Evolutionary conservation across 2,888 invertebrate species (phyloP), one percentile per base, ranked within the genome.

Genomic region (Nowickia ferox): DNA sequence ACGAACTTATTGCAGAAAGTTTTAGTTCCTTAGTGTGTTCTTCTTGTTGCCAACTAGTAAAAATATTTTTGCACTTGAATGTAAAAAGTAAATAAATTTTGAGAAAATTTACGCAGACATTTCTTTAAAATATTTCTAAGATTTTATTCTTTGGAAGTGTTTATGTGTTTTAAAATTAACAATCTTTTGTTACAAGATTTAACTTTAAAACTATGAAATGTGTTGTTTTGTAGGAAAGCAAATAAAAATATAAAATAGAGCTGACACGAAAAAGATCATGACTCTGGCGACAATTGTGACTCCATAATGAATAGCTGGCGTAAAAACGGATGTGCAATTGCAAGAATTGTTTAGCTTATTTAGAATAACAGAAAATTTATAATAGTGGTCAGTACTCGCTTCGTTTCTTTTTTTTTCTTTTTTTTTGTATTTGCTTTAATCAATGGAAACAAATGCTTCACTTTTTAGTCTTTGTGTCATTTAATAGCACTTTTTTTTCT

Each of bases 51-150:
- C n/a, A 38, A 40, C 9, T 10, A 10, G 46, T 66, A 15, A 55
- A 71, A 19, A 2, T 59, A 30, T 3, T 30, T 46, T n/a, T n/a
- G 22, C 9, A 19, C 48, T 74, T 11, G 13, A 46, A 38, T 38
- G 17, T 17, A 15, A 15, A 30, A 61, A 38, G 17, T 9, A 38
- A n/a, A 15, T 74, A 74, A 74, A 30, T 30, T 30, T 30, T 30
- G 30, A 48, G 17, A 44, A 48, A 74, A 48, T 74, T 74, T 74
- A 74, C 4, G 38, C 38, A 38, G 42, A 48, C 59, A 72, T 44
- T 1, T 48, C 17, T 30, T 38, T 38, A 59, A 51, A 19, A 48
- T 42, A 48, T 57, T 19, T 13, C 42, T n/a, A 22, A 42, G 9
- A 22, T 40, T 30, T 65, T 30, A n/a, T 22, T 30, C 46, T 10